Conservation (phyloP, 92 coral and sea anemone genomes). For the Umimayanthus chanpuru region DNA sequence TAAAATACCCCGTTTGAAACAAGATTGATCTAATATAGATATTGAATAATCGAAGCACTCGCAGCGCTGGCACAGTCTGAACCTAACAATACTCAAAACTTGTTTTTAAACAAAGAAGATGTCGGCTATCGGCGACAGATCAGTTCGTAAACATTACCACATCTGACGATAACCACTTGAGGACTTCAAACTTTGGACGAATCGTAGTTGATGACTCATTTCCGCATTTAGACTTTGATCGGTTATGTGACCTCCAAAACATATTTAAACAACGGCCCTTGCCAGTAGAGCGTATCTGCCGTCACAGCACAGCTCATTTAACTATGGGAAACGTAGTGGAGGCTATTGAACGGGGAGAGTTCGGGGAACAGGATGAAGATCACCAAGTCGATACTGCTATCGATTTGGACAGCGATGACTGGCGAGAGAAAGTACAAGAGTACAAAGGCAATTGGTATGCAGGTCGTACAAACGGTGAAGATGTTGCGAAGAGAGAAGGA, state of each 20-base stretch:
- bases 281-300: not conserved
- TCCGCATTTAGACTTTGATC: not conserved
- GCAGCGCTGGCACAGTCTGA: too few relatives aligned
- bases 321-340: conserved; percentile 11
- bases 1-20: too few relatives aligned
- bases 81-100: too few relatives aligned
- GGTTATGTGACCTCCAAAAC: not conserved
- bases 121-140: too few relatives aligned
- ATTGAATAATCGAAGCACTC: too few relatives aligned
- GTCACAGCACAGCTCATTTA: not conserved
- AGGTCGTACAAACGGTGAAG: not conserved
- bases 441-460: not conserved
- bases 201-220: not conserved
- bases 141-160: too few relatives aligned
- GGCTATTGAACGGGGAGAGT: not conserved
- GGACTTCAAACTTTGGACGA: not conserved
- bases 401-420: conserved; percentile 24
- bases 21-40: too few relatives aligned
- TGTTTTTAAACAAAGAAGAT: too few relatives aligned
- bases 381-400: conserved; percentile 2
- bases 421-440: conserved; percentile 22
- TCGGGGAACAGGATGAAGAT: not conserved
- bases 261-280: not conserved
- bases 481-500: not conserved
- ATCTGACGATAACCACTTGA: not conserved